These are phyloP conservation scores for Litocranius walleri DNA, from an alignment of 2,113 vertebrate species.

Conservation along the genomic window DNA sequence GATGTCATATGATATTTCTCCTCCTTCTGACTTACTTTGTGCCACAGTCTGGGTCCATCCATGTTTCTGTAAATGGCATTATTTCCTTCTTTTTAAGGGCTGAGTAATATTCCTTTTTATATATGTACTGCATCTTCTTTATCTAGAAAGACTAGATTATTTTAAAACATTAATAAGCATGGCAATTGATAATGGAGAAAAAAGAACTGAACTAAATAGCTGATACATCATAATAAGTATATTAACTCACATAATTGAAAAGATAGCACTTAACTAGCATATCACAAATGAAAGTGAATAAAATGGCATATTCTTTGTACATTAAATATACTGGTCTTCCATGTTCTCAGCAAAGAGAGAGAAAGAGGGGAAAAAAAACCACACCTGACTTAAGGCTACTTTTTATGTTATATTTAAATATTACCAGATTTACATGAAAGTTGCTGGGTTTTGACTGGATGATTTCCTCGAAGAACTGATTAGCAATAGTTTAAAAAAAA, in stretches of 20 bases:
- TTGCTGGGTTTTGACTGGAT: background rate
- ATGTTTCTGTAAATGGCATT: background rate
- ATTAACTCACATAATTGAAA: background rate
- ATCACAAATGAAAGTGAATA: background rate
- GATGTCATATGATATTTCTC: background rate
- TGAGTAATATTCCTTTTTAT: background rate
- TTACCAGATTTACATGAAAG: background rate
- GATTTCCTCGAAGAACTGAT: background rate
- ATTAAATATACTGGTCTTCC: background rate
- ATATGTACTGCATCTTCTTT: background rate
- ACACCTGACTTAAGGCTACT: background rate
- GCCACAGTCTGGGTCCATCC: background rate
- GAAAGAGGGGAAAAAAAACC: too few species aligned
- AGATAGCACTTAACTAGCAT: background rate
- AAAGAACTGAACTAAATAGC: background rate
- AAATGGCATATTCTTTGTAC: background rate
- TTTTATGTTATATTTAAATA: background rate
- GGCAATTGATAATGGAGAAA: background rate
- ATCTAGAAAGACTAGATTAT: background rate
- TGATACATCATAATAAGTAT: background rate
- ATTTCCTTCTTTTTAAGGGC: background rate
- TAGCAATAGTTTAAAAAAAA: background rate
- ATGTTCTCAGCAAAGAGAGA: background rate
- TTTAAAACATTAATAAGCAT: background rate
- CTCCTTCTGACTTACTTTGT: background rate